phyloP scores from a whole-genome alignment of 2,888 invertebrate genomes.

The Drosophila subquinaria region DNA sequence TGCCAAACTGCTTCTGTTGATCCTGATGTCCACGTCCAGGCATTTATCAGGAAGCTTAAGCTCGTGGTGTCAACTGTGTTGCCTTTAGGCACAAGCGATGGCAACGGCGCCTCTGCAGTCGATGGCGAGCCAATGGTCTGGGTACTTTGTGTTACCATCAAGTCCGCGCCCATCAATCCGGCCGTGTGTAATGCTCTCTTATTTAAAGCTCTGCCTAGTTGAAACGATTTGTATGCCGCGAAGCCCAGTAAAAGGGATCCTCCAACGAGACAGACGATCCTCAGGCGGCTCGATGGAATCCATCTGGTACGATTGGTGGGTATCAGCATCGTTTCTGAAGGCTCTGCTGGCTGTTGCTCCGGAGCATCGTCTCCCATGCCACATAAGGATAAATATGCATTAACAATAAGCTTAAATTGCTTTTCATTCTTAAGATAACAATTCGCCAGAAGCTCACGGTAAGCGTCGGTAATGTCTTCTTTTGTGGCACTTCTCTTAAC shows the following conservation, averaged over 20 bases:
- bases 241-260: conserved; percentile 1
- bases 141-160: not conserved
- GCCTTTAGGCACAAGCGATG: not conserved
- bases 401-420: not conserved
- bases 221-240: not conserved
- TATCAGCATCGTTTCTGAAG: not conserved
- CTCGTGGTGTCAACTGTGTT: not conserved
- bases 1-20: not conserved
- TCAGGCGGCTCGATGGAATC: not conserved
- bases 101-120: not conserved
- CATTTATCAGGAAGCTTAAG: not conserved
- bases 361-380: not conserved
- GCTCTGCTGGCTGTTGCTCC: not conserved
- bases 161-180: not conserved
- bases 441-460: not conserved
- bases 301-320: not conserved
- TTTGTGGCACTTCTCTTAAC: not conserved
- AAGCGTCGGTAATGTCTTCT: conserved; percentile 7
- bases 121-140: not conserved
- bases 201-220: not conserved
- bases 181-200: not conserved
- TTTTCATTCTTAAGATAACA: not conserved
- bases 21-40: not conserved
- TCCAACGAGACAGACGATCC: not conserved
- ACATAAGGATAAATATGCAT: not conserved